Conservation (phyloP, 2,888 invertebrate species). For the Palloptera scutellata region DNA sequence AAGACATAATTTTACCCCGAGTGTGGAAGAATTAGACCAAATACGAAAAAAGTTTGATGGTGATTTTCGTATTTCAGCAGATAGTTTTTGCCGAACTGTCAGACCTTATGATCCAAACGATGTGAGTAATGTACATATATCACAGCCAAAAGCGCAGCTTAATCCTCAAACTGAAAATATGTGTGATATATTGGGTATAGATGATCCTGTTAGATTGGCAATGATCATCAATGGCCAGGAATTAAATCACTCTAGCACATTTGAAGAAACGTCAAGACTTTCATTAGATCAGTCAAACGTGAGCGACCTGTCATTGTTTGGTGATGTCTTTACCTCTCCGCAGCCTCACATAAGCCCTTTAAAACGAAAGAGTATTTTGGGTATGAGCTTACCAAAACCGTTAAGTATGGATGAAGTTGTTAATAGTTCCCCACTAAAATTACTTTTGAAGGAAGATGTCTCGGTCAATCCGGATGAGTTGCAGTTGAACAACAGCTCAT, state of each 20-base stretch:
- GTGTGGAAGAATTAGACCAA: conserved; percentile 74
- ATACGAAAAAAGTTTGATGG: conserved; percentile 72
- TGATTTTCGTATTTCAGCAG: conserved; percentile 74
- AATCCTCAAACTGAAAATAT: conserved; percentile 77
- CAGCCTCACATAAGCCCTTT: conserved; percentile 41
- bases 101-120: conserved; percentile 66
- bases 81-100: conserved; percentile 80
- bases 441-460: not conserved
- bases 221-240: conserved; percentile 66
- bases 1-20: conserved; percentile 71
- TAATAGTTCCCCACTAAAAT: not conserved
- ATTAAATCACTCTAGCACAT: conserved; percentile 50
- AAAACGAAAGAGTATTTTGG: conserved; percentile 51
- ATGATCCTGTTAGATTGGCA: conserved; percentile 80
- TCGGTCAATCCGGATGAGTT: conserved; percentile 37
- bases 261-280: conserved; percentile 42
- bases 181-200: conserved; percentile 76
- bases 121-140: conserved; percentile 55
- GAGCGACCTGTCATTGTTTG: not conserved
- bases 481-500: conserved; percentile 15
- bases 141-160: conserved; percentile 67
- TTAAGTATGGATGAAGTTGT: conserved; percentile 16
- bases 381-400: conserved; percentile 53
- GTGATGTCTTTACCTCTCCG: conserved; percentile 7
- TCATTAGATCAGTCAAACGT: conserved; percentile 17